phyloP scores from a whole-genome alignment of 2,888 invertebrate genomes.

The Agapetus fuscipes region DNA sequence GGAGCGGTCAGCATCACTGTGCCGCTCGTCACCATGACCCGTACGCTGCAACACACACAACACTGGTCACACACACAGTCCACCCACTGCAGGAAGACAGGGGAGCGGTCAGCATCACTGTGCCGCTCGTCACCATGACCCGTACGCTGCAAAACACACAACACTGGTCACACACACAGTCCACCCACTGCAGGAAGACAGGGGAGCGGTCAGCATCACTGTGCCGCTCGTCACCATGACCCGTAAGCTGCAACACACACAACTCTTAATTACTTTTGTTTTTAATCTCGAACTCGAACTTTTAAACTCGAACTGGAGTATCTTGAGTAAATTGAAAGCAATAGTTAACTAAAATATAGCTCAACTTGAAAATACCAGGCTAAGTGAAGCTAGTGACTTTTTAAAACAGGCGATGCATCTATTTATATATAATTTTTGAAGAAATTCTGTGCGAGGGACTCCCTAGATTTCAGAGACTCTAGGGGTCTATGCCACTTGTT shows the following conservation, averaged over 20 bases:
- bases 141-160: constrained; percentile 76
- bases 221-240: constrained; percentile 96
- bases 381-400: too few species aligned
- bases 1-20: constrained; percentile 94
- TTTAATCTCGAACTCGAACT: too few species aligned
- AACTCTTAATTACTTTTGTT: too few species aligned
- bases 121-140: constrained; percentile 98
- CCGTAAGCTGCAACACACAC: constrained; percentile 81
- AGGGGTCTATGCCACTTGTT: too few species aligned
- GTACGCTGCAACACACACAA: constrained; percentile 80
- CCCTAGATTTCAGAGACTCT: too few species aligned
- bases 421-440: too few species aligned
- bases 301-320: too few species aligned
- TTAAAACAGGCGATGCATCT: too few species aligned
- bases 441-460: too few species aligned
- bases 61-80: constrained; percentile 99
- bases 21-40: constrained; percentile 96
- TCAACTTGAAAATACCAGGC: too few species aligned
- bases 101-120: constrained; percentile 94
- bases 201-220: constrained; percentile 97
- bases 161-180: constrained; percentile 99
- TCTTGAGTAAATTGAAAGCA: too few species aligned
- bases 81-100: constrained; percentile 96
- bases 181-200: constrained; percentile 96
- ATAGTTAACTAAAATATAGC: too few species aligned